Conservation (phyloP, 2,888 invertebrate genomes). For the Molorchus minor region DNA sequence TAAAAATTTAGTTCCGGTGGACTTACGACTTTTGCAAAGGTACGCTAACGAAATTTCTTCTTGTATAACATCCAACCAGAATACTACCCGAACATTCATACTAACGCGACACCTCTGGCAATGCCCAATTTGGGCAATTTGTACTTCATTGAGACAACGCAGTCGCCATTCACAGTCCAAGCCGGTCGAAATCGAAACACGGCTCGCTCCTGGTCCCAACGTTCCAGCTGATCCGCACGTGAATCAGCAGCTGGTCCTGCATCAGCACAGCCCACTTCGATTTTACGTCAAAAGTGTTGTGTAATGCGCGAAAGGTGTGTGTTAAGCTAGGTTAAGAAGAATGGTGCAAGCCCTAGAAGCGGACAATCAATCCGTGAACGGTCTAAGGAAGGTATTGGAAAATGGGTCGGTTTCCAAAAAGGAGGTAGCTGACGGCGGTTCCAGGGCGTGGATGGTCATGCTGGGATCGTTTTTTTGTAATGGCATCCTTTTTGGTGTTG, state of each 20-base stretch:
- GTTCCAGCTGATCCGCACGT: neutral
- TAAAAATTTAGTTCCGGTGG: too few species aligned
- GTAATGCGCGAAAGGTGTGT: neutral
- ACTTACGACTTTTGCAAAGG: too few species aligned
- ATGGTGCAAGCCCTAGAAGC: neutral
- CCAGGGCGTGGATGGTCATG: constrained; percentile 83
- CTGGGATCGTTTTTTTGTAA: constrained; percentile 88
- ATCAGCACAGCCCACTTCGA: neutral
- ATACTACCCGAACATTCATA: too few species aligned
- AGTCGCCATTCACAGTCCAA: neutral
- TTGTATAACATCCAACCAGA: too few species aligned
- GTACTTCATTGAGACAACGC: neutral
- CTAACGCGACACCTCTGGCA: too few species aligned
- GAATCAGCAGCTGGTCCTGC: neutral
- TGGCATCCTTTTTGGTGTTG: constrained; percentile 89
- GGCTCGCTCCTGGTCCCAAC: too few species aligned
- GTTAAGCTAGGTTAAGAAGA: neutral
- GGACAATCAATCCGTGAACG: too few species aligned
- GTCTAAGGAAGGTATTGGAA: too few species aligned
- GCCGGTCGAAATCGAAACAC: neutral
- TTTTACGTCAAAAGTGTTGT: neutral
- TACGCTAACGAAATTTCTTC: too few species aligned
- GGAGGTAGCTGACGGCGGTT: constrained; percentile 78
- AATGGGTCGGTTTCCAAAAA: constrained; percentile 23
- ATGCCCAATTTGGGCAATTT: too few species aligned